Evolutionary conservation across 2,113 vertebrate genomes (phyloP).

Genomic region (Clinocottus analis): DNA sequence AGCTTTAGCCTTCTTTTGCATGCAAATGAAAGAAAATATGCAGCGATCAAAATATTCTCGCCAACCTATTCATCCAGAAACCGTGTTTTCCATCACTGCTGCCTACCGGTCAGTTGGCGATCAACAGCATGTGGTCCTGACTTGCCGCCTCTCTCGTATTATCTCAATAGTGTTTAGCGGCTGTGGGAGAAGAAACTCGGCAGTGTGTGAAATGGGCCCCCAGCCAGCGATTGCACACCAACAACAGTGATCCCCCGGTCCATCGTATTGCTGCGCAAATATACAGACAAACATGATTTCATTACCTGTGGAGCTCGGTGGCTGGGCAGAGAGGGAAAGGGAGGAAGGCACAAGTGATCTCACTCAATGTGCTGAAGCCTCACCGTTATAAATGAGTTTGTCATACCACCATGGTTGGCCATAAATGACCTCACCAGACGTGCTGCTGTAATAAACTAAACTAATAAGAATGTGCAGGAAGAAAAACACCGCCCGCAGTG

Average conservation of each 20-base stretch:
- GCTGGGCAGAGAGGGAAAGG: constrained; percentile 27
- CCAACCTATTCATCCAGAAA: not conserved
- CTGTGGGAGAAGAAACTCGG: constrained; percentile 76
- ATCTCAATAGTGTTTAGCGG: constrained; percentile 82
- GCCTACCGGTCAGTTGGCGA: constrained; percentile 69
- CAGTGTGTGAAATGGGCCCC: constrained; percentile 77
- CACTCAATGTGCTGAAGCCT: constrained; percentile 85
- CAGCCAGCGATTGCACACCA: constrained; percentile 73
- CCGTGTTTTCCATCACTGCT: constrained; percentile 60
- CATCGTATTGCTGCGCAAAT: constrained; percentile 83
- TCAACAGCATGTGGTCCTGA: constrained; percentile 78
- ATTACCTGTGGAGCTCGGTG: constrained; percentile 82
- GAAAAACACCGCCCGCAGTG: constrained; percentile 84
- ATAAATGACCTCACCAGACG: constrained; percentile 92
- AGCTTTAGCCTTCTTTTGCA: not conserved
- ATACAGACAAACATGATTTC: constrained; percentile 90
- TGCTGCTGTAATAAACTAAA: constrained; percentile 89
- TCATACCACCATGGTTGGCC: constrained; percentile 83
- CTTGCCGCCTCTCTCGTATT: constrained; percentile 71
- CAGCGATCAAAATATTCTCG: constrained; percentile 20
- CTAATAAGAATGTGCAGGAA: constrained; percentile 86
- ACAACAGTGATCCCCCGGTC: constrained; percentile 82
- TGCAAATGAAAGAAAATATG: not conserved
- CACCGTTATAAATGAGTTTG: constrained; percentile 87
- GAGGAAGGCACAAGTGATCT: constrained; percentile 81